A percentile compares a stretch with the other conserved stretches of the same genome.
phyloP scores from a whole-genome alignment of 1,140 invertebrate genomes.

The Caenorhabditis latens region DNA sequence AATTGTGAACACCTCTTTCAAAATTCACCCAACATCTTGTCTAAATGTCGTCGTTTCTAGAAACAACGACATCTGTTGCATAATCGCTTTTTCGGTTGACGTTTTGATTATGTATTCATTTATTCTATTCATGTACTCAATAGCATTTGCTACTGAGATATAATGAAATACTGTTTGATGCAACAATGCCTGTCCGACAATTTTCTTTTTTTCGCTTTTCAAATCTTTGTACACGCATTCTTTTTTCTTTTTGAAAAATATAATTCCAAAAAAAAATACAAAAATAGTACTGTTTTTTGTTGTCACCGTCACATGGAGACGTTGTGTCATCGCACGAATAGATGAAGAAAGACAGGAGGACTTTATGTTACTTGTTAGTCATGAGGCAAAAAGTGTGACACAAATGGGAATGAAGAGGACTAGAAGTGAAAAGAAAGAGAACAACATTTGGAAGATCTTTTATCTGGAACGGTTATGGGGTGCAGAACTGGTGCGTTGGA shows the following conservation, averaged over 20 bases:
- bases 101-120: slow-evolving; percentile 44
- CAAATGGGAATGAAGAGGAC: not conserved
- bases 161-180: not conserved
- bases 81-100: slow-evolving; percentile 22
- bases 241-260: not conserved
- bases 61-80: slow-evolving; percentile 51
- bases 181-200: too few relatives aligned
- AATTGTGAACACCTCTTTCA: not conserved
- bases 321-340: slow-evolving; percentile 25
- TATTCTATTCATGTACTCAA: slow-evolving; percentile 37
- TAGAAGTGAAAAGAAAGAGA: not conserved
- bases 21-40: slow-evolving; percentile 5
- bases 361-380: slow-evolving; percentile 39
- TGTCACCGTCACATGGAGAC: not conserved
- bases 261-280: not conserved
- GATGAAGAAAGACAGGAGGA: not conserved
- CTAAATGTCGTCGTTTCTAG: not conserved
- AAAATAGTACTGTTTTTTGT: slow-evolving; percentile 27
- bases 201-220: too few relatives aligned
- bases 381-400: not conserved
- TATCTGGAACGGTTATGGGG: not conserved
- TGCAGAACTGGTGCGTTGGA: not conserved
- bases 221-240: too few relatives aligned
- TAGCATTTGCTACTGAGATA: not conserved
- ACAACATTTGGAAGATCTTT: not conserved